Evolutionary conservation across 2,797 vertebrate species (phyloP), one percentile per base, ranked within the genome.

Genomic region (Acrossocheilus wenchowensis): DNA sequence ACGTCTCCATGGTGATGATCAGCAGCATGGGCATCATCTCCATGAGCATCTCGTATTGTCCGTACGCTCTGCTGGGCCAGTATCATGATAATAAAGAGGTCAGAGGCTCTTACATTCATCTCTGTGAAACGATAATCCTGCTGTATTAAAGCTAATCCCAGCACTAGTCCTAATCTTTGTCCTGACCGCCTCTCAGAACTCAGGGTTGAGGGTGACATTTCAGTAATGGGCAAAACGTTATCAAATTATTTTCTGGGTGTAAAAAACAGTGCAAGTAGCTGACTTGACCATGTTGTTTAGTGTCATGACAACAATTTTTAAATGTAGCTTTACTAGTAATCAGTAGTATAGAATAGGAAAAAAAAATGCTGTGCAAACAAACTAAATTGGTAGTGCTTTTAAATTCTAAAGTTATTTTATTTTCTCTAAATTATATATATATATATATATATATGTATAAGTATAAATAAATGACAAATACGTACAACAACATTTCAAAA

Each of bases 1-100:
- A 97, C 0, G 94, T 97, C 23, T 94, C 96, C 88, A 97, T 97
- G 96, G 91, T 95, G 66, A 96, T 96, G 96, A 96, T 97, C 93
- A 96, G 96, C 94, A 96, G 95, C 0, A 97, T 97, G 96, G 97
- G 96, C 17, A 89, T 97, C 1, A 95, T 97, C 87, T 97, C 96
- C 15, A 97, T 97, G 97, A 97, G 97, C 87, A 96, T 97, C 89
- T 97, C 96, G 69, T 97, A 97, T 93, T 97, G 97, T 88, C 97
- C 97, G 3, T 97, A 97, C 0, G 96, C 96, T 0, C 96, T 97
- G 83, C 87, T 97, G 30, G 97, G 97, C 73, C 97, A 97, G 87
- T 97, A 97, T 92, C 97, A 97, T 19, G 97, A 97, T 15, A 95
- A 94, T 72, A 96, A 96, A 90, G 90, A 96, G 96, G 97, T 97